phyloP scores from a whole-genome alignment of 2,797 vertebrate genomes.

The Sciurus vulgaris region DNA sequence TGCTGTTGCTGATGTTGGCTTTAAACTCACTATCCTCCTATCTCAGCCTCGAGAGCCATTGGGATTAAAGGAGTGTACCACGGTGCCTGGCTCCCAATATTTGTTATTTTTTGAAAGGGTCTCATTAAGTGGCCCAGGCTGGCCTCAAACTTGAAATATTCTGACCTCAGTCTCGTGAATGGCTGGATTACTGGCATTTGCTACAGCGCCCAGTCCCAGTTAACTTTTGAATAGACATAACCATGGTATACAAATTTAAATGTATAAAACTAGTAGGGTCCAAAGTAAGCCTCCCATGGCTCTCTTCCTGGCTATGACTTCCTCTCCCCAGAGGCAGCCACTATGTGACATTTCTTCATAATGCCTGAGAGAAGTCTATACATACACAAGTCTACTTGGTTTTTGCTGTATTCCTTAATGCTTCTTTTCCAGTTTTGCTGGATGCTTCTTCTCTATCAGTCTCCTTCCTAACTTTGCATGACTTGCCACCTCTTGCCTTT shows the following conservation, averaged over 20 bases:
- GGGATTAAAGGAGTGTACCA: too few species aligned
- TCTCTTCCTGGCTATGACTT: not conserved
- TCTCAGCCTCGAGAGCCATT: too few species aligned
- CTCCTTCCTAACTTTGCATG: not conserved
- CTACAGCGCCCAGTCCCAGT: not conserved
- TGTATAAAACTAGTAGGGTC: not conserved
- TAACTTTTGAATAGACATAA: not conserved
- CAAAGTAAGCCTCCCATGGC: not conserved
- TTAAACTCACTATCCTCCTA: too few species aligned
- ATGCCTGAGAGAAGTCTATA: not conserved
- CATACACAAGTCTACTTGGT: not conserved
- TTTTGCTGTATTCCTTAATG: not conserved
- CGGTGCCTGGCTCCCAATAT: not conserved
- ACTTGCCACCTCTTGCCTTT: not conserved
- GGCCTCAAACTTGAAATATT: not conserved
- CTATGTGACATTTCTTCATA: not conserved
- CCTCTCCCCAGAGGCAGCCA: not conserved
- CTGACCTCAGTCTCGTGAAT: not conserved
- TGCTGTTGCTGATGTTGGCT: too few species aligned
- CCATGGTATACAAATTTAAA: constrained; percentile 1
- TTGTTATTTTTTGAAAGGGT: not conserved
- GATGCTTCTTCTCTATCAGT: not conserved
- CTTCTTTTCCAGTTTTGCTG: constrained; percentile 4
- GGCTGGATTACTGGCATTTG: not conserved
- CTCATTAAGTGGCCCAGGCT: not conserved